Evolutionary conservation across 2,113 vertebrate genomes (phyloP).

Genomic region (Isichthys henryi): DNA sequence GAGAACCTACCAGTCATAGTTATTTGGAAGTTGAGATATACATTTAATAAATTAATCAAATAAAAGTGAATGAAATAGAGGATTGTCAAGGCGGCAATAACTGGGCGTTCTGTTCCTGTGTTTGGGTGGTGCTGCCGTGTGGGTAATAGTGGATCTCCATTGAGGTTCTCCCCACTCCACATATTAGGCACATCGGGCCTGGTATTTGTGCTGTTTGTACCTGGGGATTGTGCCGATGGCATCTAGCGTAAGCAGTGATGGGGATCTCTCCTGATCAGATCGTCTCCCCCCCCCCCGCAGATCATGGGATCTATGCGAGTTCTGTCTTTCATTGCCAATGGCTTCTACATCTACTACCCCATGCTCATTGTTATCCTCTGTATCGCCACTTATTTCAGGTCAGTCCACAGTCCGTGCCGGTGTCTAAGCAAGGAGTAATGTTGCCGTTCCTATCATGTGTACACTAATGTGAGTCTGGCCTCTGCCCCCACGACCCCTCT

Average conservation of each 20-base stretch:
- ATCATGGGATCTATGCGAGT: conserved; percentile 98
- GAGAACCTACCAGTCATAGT: not conserved
- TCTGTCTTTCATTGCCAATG: conserved; percentile 88
- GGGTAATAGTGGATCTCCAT: not conserved
- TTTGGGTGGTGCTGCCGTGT: not conserved
- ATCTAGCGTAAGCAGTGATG: not conserved
- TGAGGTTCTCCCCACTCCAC: not conserved
- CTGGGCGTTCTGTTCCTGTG: not conserved
- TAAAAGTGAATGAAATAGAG: not conserved
- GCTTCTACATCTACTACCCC: conserved; percentile 98
- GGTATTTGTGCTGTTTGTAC: not conserved
- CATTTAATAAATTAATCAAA: not conserved
- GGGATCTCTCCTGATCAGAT: not conserved
- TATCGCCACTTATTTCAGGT: conserved; percentile 97
- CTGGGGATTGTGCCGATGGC: not conserved
- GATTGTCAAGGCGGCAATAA: not conserved
- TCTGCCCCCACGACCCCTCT: not conserved
- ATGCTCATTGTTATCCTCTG: conserved; percentile 97
- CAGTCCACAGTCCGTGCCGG: conserved; percentile 21
- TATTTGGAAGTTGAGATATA: not conserved
- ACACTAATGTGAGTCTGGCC: not conserved
- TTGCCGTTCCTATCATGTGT: not conserved
- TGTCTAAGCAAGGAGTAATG: not conserved
- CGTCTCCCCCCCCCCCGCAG: conserved; percentile 47
- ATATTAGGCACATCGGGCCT: not conserved